phyloP scores from a whole-genome alignment of 2,797 vertebrate genomes.

The Bradypus variegatus region DNA sequence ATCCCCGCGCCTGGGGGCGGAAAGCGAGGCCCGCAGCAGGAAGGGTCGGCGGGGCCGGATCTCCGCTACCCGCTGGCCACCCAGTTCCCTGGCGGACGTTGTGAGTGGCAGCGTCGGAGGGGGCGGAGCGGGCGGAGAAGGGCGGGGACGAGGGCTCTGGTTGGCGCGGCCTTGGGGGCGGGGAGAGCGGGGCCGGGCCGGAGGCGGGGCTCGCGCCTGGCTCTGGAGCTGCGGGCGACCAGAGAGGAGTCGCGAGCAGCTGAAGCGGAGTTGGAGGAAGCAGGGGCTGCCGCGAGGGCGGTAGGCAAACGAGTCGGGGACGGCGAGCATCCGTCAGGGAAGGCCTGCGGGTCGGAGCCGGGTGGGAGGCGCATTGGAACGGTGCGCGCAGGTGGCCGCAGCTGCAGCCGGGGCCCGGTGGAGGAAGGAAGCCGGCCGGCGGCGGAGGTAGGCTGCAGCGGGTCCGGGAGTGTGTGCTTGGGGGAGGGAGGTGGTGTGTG shows the following conservation, averaged over 20 bases:
- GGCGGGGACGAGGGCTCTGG: not conserved
- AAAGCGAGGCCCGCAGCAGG: not conserved
- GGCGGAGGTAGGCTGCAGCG: conserved; percentile 49
- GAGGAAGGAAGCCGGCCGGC: conserved; percentile 32
- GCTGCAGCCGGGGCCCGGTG: not conserved
- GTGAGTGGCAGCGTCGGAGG: conserved; percentile 14
- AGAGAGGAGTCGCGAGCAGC: conserved; percentile 40
- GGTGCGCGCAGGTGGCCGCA: not conserved
- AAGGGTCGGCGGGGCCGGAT: not conserved
- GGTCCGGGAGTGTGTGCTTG: conserved; percentile 35
- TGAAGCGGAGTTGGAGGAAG: conserved; percentile 37
- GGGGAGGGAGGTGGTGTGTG: conserved; percentile 53
- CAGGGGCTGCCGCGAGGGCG: not conserved
- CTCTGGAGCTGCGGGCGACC: not conserved
- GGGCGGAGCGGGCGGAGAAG: not conserved
- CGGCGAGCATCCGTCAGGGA: not conserved
- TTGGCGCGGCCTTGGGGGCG: conserved; percentile 23
- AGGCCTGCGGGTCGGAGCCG: not conserved
- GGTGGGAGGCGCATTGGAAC: not conserved
- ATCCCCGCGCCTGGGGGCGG: conserved; percentile 32
- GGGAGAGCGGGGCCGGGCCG: not conserved
- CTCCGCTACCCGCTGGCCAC: not conserved
- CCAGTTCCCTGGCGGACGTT: accelerated
- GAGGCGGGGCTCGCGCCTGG: not conserved
- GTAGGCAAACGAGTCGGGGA: not conserved